phyloP scores from a whole-genome alignment of 2,797 vertebrate species.

The Spinibarbus caldwelli region DNA sequence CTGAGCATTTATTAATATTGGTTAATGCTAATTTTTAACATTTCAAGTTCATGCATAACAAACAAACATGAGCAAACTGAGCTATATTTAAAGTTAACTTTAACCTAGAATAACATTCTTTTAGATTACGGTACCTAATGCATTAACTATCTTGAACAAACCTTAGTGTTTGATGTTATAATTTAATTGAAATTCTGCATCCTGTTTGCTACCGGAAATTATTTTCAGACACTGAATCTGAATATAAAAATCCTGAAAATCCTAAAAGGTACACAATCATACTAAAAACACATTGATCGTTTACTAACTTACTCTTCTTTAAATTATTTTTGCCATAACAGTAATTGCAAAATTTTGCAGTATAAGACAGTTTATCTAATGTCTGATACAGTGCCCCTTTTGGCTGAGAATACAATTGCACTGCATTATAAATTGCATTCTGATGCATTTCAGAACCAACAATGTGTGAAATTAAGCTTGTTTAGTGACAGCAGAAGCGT shows the following conservation, averaged over 20 bases:
- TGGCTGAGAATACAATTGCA: neutral
- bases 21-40: neutral
- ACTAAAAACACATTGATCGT: neutral
- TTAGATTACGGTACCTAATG: neutral
- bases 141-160: neutral
- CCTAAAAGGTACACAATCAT: no score
- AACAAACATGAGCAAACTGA: neutral
- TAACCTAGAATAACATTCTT: neutral
- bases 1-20: neutral
- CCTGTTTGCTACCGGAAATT: neutral
- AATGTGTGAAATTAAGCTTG: constrained; percentile 5
- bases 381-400: neutral
- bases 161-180: neutral
- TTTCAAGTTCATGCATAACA: neutral
- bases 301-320: neutral
- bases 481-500: neutral
- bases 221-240: neutral
- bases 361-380: neutral
- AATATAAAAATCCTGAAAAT: neutral
- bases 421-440: neutral
- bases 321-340: neutral
- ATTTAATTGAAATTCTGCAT: neutral
- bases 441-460: neutral
- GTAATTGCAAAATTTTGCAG: neutral
- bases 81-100: neutral